Evolutionary conservation across 1,140 invertebrate genomes (phyloP), one percentile per base, ranked within the genome.

Genomic region (Augochlora pura): DNA sequence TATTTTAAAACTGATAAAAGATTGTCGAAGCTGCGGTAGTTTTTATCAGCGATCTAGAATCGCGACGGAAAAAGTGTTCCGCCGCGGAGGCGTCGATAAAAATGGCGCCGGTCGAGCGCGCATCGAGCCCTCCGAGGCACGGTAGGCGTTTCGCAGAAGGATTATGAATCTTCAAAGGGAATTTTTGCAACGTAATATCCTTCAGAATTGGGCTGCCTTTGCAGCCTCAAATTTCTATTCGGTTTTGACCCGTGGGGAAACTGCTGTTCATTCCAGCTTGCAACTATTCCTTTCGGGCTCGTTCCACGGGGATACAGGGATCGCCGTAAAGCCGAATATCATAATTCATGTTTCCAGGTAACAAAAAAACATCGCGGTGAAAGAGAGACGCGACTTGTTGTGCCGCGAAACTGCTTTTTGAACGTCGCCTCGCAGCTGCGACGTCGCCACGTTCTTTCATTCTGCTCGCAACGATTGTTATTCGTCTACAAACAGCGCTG

Each of bases 231-330:
- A 88, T 91, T 87, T 90, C 86, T 86, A 88, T 91, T 90, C 83
- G 85, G 79, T 88, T 89, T 65, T 89, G 89, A 90, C 89, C 84
- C 16, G 27, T n/a, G 80, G 74, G 83, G 88, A 92, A 92, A 91
- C 80, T 88, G 90, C 90, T 89, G 90, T 71, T 93, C 91, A 92
- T 90, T 90, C 88, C 87, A 91, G 86, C 91, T 92, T 91, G 91
- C 92, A 91, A 90, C 83, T 92, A 90, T 91, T 90, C 72, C 80
- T 71, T 76, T 73, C 69, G 66, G 85, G 59, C 16, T 10, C 49
- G 39, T 71, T 67, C 64, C 57, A 73, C 62, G 74, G 68, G 64
- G 73, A 73, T 74, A 80, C 49, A 46, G 4, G 42, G 69, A 80
- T 77, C 71, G 70, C n/a, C 32, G 54, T 10, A 65, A 82, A 78